These are phyloP conservation scores for Opisthocomus hoazin DNA, from an alignment of 2,113 vertebrate genomes.

Conservation along the genomic window DNA sequence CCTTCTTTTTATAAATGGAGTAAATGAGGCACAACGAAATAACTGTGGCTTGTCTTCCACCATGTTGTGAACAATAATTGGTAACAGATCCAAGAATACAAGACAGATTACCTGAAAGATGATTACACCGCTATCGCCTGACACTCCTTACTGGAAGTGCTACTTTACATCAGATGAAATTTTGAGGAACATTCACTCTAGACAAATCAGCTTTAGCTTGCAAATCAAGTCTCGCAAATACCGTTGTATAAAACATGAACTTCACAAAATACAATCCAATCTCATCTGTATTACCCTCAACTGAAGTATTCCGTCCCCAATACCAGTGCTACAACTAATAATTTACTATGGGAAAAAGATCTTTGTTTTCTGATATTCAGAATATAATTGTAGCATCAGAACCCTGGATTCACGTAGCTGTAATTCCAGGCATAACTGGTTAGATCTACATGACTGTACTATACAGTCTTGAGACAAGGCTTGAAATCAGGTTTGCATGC, in stretches of 20 bases:
- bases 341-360: background rate
- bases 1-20: background rate
- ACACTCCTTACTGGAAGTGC: background rate
- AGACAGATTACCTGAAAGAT: background rate
- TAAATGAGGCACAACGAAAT: background rate
- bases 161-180: background rate
- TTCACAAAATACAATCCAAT: background rate
- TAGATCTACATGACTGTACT: background rate
- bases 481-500: background rate
- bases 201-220: background rate
- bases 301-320: background rate
- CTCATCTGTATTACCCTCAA: background rate
- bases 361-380: background rate
- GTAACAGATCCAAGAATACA: background rate
- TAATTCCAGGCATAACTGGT: background rate
- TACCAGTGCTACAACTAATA: background rate
- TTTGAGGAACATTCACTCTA: background rate
- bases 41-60: background rate
- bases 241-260: background rate
- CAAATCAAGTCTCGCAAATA: background rate
- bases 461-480: background rate
- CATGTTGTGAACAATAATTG: background rate
- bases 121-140: background rate
- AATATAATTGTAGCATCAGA: background rate
- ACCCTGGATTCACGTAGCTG: background rate